Conservation (phyloP, 1,140 invertebrate species). For the Kradibia gibbosae region DNA sequence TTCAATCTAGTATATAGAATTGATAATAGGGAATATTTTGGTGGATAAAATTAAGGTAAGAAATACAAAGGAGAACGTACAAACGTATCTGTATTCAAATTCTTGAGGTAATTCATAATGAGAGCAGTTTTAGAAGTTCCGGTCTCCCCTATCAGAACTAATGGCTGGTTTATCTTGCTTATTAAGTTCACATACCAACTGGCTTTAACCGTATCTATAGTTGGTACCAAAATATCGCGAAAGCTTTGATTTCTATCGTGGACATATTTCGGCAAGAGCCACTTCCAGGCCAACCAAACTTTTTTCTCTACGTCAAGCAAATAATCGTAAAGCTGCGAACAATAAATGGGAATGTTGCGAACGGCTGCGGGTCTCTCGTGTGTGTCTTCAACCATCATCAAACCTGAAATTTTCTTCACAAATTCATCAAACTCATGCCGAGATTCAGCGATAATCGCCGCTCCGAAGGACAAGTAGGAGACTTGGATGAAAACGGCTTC, state of each 20-base stretch:
- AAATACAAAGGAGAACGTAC: conserved; percentile 71
- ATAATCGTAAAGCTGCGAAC: conserved; percentile 86
- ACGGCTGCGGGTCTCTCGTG: conserved; percentile 77
- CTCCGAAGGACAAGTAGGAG: conserved; percentile 89
- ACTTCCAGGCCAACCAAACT: conserved; percentile 90
- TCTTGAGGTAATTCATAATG: conserved; percentile 84
- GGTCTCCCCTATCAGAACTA: conserved; percentile 89
- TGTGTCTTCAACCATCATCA: conserved; percentile 79
- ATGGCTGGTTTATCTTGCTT: conserved; percentile 83
- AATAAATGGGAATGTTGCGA: conserved; percentile 79
- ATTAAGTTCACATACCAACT: conserved; percentile 86
- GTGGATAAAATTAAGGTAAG: background rate
- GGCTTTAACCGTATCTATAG: conserved; percentile 86
- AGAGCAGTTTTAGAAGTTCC: conserved; percentile 94
- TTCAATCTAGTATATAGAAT: too few relatives aligned
- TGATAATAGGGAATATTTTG: too few relatives aligned
- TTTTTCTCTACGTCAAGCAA: conserved; percentile 80
- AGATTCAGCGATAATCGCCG: conserved; percentile 79
- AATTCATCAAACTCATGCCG: conserved; percentile 84
- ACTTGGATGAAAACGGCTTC: conserved; percentile 74
- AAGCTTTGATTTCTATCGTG: conserved; percentile 82
- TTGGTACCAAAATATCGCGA: conserved; percentile 90
- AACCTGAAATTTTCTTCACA: conserved; percentile 82
- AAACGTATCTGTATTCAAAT: conserved; percentile 79
- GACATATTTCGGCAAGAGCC: conserved; percentile 81